Conservation (phyloP, 1,140 invertebrate genomes). For the Probaryconus sp. region DNA sequence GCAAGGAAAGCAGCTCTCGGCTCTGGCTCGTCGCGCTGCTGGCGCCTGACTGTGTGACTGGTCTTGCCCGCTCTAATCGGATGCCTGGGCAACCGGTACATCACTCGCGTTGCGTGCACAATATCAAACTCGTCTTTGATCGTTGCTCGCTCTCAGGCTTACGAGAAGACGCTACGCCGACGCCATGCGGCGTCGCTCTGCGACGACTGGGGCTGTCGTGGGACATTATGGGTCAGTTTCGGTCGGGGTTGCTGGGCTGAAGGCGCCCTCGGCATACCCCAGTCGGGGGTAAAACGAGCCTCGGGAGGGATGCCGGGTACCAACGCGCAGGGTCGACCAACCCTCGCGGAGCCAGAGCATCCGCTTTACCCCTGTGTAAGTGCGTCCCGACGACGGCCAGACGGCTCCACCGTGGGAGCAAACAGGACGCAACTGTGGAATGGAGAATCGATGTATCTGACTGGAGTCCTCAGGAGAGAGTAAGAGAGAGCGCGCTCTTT, state of each 20-base stretch:
- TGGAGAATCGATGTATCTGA: slow-evolving; percentile 53
- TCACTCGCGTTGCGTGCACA: slow-evolving; percentile 60
- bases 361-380: background rate
- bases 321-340: slow-evolving; percentile 74
- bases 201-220: slow-evolving; percentile 63
- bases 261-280: slow-evolving; percentile 38
- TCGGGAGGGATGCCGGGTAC: slow-evolving; percentile 68
- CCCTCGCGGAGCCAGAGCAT: slow-evolving; percentile 65
- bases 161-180: slow-evolving; percentile 65
- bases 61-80: slow-evolving; percentile 30
- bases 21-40: slow-evolving; percentile 38
- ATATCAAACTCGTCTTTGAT: slow-evolving; percentile 47
- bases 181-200: slow-evolving; percentile 70
- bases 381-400: slow-evolving; percentile 12
- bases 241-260: slow-evolving; percentile 49
- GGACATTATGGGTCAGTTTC: slow-evolving; percentile 39
- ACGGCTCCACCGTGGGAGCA: slow-evolving; percentile 1
- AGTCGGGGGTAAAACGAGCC: slow-evolving; percentile 56
- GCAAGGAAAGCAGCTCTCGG: slow-evolving; percentile 1
- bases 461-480: slow-evolving; percentile 19
- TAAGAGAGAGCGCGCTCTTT: slow-evolving; percentile 18
- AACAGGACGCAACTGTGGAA: slow-evolving; percentile 25
- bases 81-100: slow-evolving; percentile 45
- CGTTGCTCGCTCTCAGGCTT: slow-evolving; percentile 22
- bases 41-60: slow-evolving; percentile 60